phyloP scores from a whole-genome alignment of 2,113 vertebrate species.

The Bos indicus region DNA sequence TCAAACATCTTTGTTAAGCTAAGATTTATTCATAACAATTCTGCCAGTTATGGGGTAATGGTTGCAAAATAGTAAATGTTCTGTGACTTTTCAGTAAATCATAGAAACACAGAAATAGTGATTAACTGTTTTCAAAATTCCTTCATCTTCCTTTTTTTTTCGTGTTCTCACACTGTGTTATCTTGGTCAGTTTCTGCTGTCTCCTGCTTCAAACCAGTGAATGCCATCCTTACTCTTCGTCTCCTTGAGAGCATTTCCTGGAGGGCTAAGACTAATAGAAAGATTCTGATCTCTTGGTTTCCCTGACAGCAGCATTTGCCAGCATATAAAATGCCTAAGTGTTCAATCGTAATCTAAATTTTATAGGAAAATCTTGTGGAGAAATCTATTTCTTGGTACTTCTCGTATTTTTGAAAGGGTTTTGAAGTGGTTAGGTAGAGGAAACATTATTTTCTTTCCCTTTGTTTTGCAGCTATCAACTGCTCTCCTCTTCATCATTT shows the following conservation, averaged over 20 bases:
- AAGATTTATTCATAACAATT: background rate
- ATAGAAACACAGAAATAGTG: background rate
- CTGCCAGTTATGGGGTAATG: background rate
- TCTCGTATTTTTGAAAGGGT: background rate
- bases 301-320: background rate
- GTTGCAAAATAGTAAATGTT: background rate
- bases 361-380: background rate
- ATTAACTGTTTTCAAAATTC: background rate
- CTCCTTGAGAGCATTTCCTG: background rate
- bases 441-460: background rate
- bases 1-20: background rate
- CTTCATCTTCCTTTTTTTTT: background rate
- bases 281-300: background rate
- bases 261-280: background rate
- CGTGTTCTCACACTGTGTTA: background rate
- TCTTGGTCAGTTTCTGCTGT: background rate
- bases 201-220: background rate
- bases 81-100: background rate
- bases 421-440: background rate
- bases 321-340: background rate
- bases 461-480: background rate
- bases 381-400: background rate
- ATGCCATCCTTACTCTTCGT: background rate
- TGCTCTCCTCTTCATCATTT: background rate
- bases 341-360: background rate